Evolutionary conservation across 2,797 vertebrate species (phyloP), one percentile per base, ranked within the genome.

Genomic region (Phoebastria nigripes): DNA sequence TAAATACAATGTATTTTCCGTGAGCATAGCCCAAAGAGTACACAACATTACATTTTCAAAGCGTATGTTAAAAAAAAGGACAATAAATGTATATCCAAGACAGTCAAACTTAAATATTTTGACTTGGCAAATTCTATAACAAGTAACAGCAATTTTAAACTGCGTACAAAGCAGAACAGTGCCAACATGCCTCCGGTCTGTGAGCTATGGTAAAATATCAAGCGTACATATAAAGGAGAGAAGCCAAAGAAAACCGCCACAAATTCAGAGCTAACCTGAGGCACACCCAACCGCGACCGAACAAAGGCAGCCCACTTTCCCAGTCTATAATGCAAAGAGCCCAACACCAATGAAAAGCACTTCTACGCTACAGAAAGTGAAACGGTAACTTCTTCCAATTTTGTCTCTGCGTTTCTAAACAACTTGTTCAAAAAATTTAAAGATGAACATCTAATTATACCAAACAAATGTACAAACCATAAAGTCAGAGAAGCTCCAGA

Each of bases 41-140:
- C 94, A 97, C 85, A 97, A 91, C 52, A 47, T 90, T 97, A 94
- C 96, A 96, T 85, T 94, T 97, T 71, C 95, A 95, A 98, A 98
- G 97, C 95, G n/a, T 95, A 87, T 96, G 95, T 91, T 91, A 73
- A 96, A 95, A 96, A 94, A 95, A 85, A 35, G 47, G 87, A 76
- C 81, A 82, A 90, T 95, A 96, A 93, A 96, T 91, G 95, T 94
- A 96, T 91, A 96, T 87, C 83, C 78, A 91, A 97, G 92, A 97
- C 84, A 94, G 93, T 97, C 77, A 96, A 97, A 96, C 88, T 97
- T 92, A 97, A 97, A 88, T 95, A 94, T 88, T 96, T 77, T 83
- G 94, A 96, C 96, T 92, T 25, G 90, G 95, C 87, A 92, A 94
- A 95, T 94, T 82, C 96, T 97, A 35, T 88, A 96, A 97, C 95